Conservation (phyloP, 1,140 invertebrate species). For the Linepithema humile region DNA sequence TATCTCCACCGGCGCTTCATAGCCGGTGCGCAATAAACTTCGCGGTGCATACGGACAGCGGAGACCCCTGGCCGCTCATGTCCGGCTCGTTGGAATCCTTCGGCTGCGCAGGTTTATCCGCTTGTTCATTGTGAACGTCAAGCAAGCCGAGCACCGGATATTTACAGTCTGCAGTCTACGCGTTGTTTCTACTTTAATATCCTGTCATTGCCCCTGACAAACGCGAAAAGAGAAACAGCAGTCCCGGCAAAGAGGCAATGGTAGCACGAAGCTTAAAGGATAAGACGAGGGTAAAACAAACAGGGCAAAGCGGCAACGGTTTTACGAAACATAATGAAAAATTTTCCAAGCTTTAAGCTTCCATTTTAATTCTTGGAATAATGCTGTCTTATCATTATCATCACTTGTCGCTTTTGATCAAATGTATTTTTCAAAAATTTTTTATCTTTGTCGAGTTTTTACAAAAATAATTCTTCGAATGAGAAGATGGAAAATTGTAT, state of each 20-base stretch:
- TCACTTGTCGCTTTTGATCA: neutral
- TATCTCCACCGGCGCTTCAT: conserved; percentile 48
- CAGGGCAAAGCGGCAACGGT: neutral
- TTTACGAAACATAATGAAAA: neutral
- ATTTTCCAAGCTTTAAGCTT: neutral
- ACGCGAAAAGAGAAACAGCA: conserved; percentile 70
- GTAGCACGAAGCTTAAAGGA: conserved; percentile 32
- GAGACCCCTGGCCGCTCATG: conserved; percentile 47
- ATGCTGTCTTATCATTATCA: neutral
- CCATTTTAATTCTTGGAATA: neutral
- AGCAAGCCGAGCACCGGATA: conserved; percentile 72
- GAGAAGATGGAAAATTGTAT: neutral
- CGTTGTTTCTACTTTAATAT: conserved; percentile 79
- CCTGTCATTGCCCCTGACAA: conserved; percentile 78
- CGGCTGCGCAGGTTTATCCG: conserved; percentile 45
- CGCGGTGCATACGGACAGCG: conserved; percentile 45
- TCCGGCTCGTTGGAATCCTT: conserved; percentile 52
- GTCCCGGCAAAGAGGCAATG: conserved; percentile 6
- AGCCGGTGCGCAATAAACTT: conserved; percentile 49
- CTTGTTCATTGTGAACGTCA: conserved; percentile 71
- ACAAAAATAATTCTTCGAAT: neutral
- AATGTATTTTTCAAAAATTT: neutral
- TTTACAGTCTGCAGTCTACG: conserved; percentile 78
- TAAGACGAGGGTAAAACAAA: conserved; percentile 25
- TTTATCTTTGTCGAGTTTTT: neutral